Evolutionary conservation across 1,140 invertebrate genomes (phyloP), one percentile per base, ranked within the genome.

Genomic region (Neoseiulus cucumeris): DNA sequence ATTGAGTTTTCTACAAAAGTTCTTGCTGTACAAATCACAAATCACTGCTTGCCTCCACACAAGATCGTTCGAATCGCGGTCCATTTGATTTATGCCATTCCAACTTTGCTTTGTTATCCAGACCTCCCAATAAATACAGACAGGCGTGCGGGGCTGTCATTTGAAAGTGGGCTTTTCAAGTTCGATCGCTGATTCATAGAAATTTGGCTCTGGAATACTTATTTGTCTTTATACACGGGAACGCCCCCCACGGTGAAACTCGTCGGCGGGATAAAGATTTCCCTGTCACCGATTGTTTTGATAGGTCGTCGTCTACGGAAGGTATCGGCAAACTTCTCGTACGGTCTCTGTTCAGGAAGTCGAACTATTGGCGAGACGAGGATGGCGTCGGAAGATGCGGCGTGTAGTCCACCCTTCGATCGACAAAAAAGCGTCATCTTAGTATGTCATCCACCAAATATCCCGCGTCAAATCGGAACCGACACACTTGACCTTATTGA

Each of bases 241-340:
- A 59, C 9, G 4, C 51, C 51, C 17, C 14, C 51, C 14, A 33
- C 14, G 22, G 51, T 59, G 33, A 59, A 17, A 29, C 14, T 29
- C 22, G 51, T 20, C 1, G 51, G 51, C 14, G 51, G 51, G 4
- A 59, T 14, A 9, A 29, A 59, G 17, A 59, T 59, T 25, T 59
- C 51, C 22, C 22, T 59, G 14, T 59, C 51, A 59, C 51, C 51
- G 51, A 59, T 59, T 2, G 51, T 59, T 20, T 59, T 59, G 51
- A 59, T 59, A 14, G 51, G 51, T 25, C 51, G 14, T 20, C 51
- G 25, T 4, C 51, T 1, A 17, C 51, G 14, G 51, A 59, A 59
- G 14, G 51, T 59, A 14, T 59, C 51, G 22, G 51, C 51, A 20
- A 18, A 59, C 22, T 59, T 59, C 51, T 59, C 51, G 22, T 59